phyloP scores from a whole-genome alignment of 2,797 vertebrate species.

The Epinephelus awoara region DNA sequence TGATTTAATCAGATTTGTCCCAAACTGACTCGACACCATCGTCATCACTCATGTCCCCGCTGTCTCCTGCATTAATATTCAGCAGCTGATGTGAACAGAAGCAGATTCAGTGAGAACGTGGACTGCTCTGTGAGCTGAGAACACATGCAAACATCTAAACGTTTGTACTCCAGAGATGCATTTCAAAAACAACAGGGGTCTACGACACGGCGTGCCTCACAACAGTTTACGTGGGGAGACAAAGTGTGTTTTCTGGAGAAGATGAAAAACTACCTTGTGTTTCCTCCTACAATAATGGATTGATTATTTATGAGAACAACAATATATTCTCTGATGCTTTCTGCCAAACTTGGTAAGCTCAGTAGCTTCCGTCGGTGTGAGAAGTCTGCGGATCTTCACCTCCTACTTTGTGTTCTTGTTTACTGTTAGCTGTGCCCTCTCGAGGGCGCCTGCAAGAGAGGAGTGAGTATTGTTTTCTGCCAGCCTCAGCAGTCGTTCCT shows the following conservation, averaged over 20 bases:
- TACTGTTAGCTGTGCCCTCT: slow-evolving; percentile 8
- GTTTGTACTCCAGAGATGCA: not conserved
- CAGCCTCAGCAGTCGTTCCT: slow-evolving; percentile 24
- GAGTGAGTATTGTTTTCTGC: slow-evolving; percentile 22
- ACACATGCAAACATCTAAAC: slow-evolving; percentile 25
- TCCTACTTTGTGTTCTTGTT: slow-evolving; percentile 31
- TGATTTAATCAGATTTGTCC: slow-evolving; percentile 24
- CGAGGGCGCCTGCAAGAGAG: not conserved
- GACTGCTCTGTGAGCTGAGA: not conserved
- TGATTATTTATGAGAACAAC: slow-evolving; percentile 50
- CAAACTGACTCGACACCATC: not conserved
- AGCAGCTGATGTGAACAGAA: not conserved
- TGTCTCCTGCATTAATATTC: slow-evolving; percentile 5
- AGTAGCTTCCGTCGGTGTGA: not conserved
- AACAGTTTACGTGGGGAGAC: slow-evolving; percentile 11
- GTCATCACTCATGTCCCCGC: not conserved
- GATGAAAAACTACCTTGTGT: slow-evolving; percentile 3
- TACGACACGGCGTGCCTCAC: slow-evolving; percentile 1
- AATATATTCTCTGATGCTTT: slow-evolving; percentile 35
- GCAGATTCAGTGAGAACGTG: not conserved
- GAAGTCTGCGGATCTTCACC: slow-evolving; percentile 4
- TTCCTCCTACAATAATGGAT: slow-evolving; percentile 17
- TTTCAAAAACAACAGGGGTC: slow-evolving; percentile 26
- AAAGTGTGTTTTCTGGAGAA: slow-evolving; percentile 22
- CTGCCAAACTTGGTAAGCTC: not conserved